Percentiles rank a stretch among this genome's conserved stretches.
Evolutionary conservation across 2,888 invertebrate genomes (phyloP).

Genomic region (Diaperis boleti): DNA sequence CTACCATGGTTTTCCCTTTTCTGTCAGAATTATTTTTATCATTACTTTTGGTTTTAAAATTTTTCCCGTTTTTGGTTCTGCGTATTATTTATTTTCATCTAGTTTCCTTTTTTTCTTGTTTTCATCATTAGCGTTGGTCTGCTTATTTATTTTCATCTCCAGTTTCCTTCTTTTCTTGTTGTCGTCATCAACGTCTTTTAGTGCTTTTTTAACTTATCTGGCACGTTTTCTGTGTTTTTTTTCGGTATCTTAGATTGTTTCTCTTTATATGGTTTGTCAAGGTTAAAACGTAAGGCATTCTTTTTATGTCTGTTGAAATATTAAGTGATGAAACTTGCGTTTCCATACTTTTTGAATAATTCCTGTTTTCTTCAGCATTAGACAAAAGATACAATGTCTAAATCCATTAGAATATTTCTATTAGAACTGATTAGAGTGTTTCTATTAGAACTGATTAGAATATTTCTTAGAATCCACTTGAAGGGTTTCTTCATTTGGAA

Average conservation of each 20-base stretch:
- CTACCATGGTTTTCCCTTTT: neutral
- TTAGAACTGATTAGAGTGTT: neutral
- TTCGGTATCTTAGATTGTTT: neutral
- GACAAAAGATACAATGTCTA: too few species aligned
- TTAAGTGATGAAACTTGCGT: too few species aligned
- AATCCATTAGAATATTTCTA: too few species aligned
- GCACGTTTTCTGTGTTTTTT: neutral
- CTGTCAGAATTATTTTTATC: neutral
- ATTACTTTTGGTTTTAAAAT: neutral
- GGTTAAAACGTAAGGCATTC: slow-evolving; percentile 6
- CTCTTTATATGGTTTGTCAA: too few species aligned
- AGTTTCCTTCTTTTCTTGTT: too few species aligned
- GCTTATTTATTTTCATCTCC: too few species aligned
- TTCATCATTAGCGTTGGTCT: too few species aligned
- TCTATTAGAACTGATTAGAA: neutral
- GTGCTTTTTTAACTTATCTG: neutral
- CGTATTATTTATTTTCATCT: neutral
- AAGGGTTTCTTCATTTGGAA: neutral
- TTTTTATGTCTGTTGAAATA: neutral
- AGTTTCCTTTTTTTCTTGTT: slow-evolving; percentile 4
- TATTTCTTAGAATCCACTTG: neutral
- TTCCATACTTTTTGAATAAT: slow-evolving; percentile 1
- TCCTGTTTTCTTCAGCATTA: slow-evolving; percentile 1
- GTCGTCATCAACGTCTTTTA: too few species aligned
- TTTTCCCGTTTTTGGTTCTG: neutral